Conservation (phyloP, 1,140 invertebrate genomes). For the Sinella curviseta region DNA sequence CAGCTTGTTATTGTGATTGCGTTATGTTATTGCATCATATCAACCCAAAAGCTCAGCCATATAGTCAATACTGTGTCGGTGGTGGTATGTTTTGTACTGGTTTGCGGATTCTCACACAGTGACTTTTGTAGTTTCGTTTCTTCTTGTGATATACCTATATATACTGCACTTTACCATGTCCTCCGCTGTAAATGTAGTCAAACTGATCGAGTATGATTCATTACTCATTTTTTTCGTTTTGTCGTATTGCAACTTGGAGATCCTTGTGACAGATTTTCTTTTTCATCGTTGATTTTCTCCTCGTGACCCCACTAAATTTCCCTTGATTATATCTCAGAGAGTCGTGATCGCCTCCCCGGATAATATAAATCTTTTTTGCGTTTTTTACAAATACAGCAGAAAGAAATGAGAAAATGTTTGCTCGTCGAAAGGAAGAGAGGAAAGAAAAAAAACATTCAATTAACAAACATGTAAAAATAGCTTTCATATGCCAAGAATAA, state of each 20-base stretch:
- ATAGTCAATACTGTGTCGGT: too few relatives aligned
- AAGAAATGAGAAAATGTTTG: not conserved
- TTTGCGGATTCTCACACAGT: too few relatives aligned
- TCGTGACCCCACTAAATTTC: not conserved
- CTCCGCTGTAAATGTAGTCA: not conserved
- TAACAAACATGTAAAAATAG: not conserved
- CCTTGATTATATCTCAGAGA: not conserved
- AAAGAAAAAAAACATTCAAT: not conserved
- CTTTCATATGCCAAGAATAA: constrained; percentile 4
- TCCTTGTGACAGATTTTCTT: not conserved
- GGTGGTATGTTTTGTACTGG: too few relatives aligned
- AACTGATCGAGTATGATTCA: not conserved
- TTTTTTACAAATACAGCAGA: not conserved
- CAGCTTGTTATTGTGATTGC: not conserved
- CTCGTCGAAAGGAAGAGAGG: not conserved
- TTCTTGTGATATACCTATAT: too few relatives aligned
- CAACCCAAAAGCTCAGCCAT: too few relatives aligned
- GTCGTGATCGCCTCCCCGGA: not conserved
- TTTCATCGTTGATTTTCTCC: not conserved
- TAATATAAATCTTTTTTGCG: not conserved
- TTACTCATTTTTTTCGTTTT: not conserved
- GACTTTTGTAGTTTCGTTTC: too few relatives aligned
- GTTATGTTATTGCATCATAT: not conserved
- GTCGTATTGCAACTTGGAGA: not conserved
- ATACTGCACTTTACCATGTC: not conserved